phyloP scores from a whole-genome alignment of 1,140 invertebrate species.

The Steinernema khuongi region DNA sequence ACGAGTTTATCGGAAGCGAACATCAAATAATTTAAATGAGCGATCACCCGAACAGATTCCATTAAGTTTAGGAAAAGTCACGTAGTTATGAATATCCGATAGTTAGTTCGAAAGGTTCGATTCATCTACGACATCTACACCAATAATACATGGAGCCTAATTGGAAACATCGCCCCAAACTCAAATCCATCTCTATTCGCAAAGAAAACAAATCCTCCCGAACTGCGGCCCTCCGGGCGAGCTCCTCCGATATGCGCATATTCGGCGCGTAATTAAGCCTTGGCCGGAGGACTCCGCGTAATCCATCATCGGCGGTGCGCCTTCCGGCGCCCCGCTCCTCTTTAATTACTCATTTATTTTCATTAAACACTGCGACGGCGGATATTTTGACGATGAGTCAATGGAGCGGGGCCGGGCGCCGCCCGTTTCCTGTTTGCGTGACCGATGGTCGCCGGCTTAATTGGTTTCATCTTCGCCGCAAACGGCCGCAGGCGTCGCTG shows the following conservation, averaged over 20 bases:
- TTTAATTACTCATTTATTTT: constrained; percentile 16
- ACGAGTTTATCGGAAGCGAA: too few relatives aligned
- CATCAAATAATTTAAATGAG: too few relatives aligned
- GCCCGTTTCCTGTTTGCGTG: constrained; percentile 11
- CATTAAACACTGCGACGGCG: not conserved
- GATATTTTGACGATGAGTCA: constrained; percentile 15
- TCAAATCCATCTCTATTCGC: too few relatives aligned
- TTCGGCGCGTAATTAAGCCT: not conserved
- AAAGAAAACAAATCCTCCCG: too few relatives aligned
- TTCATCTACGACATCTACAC: too few relatives aligned
- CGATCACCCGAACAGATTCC: too few relatives aligned
- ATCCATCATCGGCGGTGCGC: not conserved
- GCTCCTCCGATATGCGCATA: constrained; percentile 1
- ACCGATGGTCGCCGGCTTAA: not conserved
- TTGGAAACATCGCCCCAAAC: too few relatives aligned
- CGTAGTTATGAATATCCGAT: too few relatives aligned
- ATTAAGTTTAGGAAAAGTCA: too few relatives aligned
- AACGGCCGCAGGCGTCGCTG: not conserved
- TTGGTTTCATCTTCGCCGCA: not conserved
- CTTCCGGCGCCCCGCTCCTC: not conserved
- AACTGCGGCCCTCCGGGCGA: not conserved
- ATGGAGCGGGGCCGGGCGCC: not conserved
- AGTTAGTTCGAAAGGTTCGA: too few relatives aligned
- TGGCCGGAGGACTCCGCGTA: not conserved
- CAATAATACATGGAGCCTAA: too few relatives aligned